A percentile compares a stretch with the other conserved stretches of the same genome.
Conservation (phyloP, 2,888 invertebrate genomes). For the Cerastis rubricosa region DNA sequence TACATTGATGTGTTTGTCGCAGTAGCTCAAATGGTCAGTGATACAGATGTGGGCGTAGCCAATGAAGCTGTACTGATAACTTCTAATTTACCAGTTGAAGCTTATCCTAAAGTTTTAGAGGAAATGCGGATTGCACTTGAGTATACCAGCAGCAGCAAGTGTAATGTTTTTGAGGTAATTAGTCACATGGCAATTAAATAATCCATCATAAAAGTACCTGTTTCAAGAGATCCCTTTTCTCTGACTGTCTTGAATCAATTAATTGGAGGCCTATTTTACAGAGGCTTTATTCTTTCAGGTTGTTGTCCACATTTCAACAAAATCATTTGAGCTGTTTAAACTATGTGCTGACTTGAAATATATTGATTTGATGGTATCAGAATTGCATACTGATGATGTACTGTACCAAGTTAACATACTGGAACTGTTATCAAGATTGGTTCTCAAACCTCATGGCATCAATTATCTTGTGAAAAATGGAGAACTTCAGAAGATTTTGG, state of each 20-base stretch:
- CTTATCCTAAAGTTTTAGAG: slow-evolving; percentile 89
- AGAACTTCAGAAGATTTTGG: slow-evolving; percentile 92
- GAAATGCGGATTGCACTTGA: slow-evolving; percentile 91
- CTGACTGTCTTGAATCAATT: not conserved
- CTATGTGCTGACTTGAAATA: slow-evolving; percentile 92
- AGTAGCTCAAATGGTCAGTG: slow-evolving; percentile 90
- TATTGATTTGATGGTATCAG: slow-evolving; percentile 92
- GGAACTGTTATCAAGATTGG: slow-evolving; percentile 94
- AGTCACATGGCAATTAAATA: not conserved
- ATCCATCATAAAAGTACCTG: not conserved
- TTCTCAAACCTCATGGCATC: slow-evolving; percentile 93
- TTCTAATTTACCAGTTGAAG: slow-evolving; percentile 86
- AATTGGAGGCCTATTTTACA: not conserved
- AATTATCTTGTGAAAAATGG: slow-evolving; percentile 93
- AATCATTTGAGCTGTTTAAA: slow-evolving; percentile 91
- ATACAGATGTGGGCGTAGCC: slow-evolving; percentile 91
- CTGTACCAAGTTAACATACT: slow-evolving; percentile 95
- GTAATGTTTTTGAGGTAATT: slow-evolving; percentile 93
- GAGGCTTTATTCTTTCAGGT: slow-evolving; percentile 83
- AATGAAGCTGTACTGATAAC: slow-evolving; percentile 91
- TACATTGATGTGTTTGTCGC: slow-evolving; percentile 90
- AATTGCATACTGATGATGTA: slow-evolving; percentile 93
- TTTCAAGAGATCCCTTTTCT: not conserved
- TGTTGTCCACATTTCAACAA: slow-evolving; percentile 91
- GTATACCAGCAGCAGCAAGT: slow-evolving; percentile 91